Percentiles rank a stretch among this genome's conserved stretches.
phyloP scores from a whole-genome alignment of 2,888 invertebrate species.

The Lasioglossum lativentre region DNA sequence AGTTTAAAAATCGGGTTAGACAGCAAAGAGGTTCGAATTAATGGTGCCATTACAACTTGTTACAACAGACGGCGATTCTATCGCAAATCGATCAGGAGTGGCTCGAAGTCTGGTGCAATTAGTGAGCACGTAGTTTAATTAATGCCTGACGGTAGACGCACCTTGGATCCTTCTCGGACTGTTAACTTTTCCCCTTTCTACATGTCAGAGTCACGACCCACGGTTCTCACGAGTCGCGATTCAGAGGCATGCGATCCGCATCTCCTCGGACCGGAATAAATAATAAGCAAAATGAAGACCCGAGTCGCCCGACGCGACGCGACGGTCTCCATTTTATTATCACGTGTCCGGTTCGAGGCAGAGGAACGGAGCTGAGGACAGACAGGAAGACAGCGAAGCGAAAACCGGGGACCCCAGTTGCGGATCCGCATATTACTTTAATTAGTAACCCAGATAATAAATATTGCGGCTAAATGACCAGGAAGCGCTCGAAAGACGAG shows the following conservation, averaged over 20 bases:
- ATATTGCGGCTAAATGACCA: slow-evolving; percentile 38
- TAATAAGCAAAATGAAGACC: slow-evolving; percentile 38
- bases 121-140: slow-evolving; percentile 48
- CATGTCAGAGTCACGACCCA: slow-evolving; percentile 30
- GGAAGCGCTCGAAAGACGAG: slow-evolving; percentile 24
- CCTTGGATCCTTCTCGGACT: slow-evolving; percentile 29
- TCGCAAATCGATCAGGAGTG: slow-evolving; percentile 8
- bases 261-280: slow-evolving; percentile 23
- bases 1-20: not conserved
- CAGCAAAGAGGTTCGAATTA: not conserved
- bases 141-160: slow-evolving; percentile 42
- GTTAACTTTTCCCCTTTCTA: slow-evolving; percentile 32
- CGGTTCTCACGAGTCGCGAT: slow-evolving; percentile 50
- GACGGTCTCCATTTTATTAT: slow-evolving; percentile 27
- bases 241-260: slow-evolving; percentile 43
- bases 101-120: slow-evolving; percentile 41
- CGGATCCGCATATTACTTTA: slow-evolving; percentile 46
- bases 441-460: slow-evolving; percentile 66
- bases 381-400: slow-evolving; percentile 56
- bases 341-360: slow-evolving; percentile 15
- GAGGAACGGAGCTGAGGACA: slow-evolving; percentile 30
- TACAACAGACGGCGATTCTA: not conserved
- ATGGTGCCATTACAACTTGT: not conserved
- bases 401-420: slow-evolving; percentile 56
- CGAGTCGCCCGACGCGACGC: not conserved